Percentiles rank a stretch among this genome's conserved stretches.
Conservation (phyloP, 2,888 invertebrate genomes). For the Lingula anatina region DNA sequence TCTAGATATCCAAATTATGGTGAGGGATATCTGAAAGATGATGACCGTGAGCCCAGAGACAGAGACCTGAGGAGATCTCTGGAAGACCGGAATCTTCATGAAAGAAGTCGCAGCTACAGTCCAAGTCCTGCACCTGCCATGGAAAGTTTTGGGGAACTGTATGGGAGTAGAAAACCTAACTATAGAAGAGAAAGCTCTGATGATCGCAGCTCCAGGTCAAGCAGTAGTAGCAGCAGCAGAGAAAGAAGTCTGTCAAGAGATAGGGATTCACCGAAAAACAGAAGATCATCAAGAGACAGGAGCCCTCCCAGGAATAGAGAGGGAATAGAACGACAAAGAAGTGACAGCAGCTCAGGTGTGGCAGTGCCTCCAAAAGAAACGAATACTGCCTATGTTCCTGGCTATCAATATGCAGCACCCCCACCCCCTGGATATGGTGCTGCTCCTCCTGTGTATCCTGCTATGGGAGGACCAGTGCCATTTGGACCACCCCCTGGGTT, state of each 20-base stretch:
- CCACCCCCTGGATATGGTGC: slow-evolving; percentile 2
- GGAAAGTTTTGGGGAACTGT: no score
- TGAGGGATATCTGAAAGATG: no score
- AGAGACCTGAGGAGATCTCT: no score
- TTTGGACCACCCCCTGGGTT: slow-evolving; percentile 5
- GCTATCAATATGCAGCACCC: not conserved
- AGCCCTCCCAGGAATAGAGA: not conserved
- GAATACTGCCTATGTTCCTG: no score
- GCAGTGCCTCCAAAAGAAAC: no score
- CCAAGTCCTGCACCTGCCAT: no score
- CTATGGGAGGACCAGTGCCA: slow-evolving; percentile 1
- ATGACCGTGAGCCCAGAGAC: no score
- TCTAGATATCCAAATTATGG: no score
- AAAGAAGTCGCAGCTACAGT: no score
- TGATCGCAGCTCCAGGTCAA: not conserved
- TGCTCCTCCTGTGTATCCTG: not conserved
- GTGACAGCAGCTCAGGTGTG: no score
- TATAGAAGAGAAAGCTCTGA: not conserved
- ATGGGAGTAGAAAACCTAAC: not conserved
- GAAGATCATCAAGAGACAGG: not conserved
- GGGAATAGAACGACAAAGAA: not conserved
- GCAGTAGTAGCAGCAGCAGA: not conserved
- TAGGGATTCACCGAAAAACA: not conserved
- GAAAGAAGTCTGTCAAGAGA: not conserved
- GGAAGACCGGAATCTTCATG: no score